Evolutionary conservation across 1,140 invertebrate species (phyloP), one percentile per base, ranked within the genome.

Genomic region (Rhopalosiphum padi): DNA sequence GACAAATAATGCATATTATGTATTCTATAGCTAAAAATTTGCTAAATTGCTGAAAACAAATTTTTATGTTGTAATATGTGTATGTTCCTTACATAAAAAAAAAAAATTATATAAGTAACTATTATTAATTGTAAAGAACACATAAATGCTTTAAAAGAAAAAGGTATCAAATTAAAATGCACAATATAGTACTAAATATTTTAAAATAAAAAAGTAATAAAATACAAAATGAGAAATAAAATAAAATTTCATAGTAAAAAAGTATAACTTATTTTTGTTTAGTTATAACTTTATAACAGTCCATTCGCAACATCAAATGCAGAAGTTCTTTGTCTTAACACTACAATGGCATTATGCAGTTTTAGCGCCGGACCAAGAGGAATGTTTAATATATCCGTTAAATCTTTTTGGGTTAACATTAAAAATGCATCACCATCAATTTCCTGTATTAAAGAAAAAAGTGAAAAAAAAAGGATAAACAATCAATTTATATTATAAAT

Each of bases 321-420:
- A 91, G 90, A 68, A 91, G 91, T 68, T 94, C 96, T 95, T 94
- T 97, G 95, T 94, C 97, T 95, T 94, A 98, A 95, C 94, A 97
- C 96, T 68, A 98, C 95, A 94, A 98, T 98, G 94, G 96, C 96
- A 95, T 97, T 98, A 94, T 97, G 98, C 23, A 98, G 96, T 95
- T 98, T 98, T 91, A 98, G 96, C 35, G 98, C 97, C 43, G 97
- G 98, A 23, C 98, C 98, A 53, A 99, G 96, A 95, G 97, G 97
- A 83, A 99, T 96, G 88, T 97, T 96, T 94, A 98, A 95, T 93
- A 97, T 95, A 25, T 96, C 96, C 8, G 97, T 96, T 60, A 99
- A 96, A 96, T 99, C 98, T 94, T 97, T 96, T 95, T 98, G 97
- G 43, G 97, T 97, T 90, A 99, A 95, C 96, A 98, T 97, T 68